Evolutionary conservation across 2,113 vertebrate species (phyloP).

Genomic region (Phalacrocorax pelagicus): DNA sequence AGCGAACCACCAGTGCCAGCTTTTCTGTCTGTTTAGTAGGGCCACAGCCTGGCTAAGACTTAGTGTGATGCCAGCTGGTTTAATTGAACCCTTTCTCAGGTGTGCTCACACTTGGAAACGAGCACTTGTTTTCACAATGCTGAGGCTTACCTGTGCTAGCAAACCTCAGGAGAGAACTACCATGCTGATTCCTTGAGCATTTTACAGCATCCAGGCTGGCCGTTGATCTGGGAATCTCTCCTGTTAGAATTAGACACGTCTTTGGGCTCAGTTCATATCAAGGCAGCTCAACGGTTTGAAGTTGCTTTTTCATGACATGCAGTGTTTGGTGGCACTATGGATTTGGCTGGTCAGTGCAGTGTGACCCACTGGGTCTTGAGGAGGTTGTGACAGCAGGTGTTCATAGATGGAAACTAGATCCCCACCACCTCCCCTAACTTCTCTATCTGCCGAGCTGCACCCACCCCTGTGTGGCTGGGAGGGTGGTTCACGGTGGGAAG

Average conservation of each 20-base stretch:
- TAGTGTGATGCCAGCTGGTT: not conserved
- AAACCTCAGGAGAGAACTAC: not conserved
- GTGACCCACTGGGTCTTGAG: not conserved
- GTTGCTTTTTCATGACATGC: not conserved
- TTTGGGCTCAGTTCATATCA: not conserved
- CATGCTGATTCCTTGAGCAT: accelerated
- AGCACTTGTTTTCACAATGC: not conserved
- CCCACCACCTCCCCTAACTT: not conserved
- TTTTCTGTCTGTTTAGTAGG: not conserved
- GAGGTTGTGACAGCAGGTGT: not conserved
- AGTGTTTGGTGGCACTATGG: accelerated
- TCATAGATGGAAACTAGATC: not conserved
- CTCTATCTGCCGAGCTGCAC: not conserved
- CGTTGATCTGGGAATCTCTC: not conserved
- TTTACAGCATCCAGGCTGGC: not conserved
- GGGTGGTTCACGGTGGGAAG: not conserved
- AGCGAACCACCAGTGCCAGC: not conserved
- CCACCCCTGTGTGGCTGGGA: not conserved
- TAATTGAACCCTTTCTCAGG: not conserved
- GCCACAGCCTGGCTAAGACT: not conserved
- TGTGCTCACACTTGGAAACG: not conserved
- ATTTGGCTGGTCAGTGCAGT: not conserved
- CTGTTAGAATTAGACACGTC: not conserved
- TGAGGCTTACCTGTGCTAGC: not conserved
- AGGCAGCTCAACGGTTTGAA: not conserved